Evolutionary conservation across 2,888 invertebrate species (phyloP).

Genomic region (Agrochola circellaris): DNA sequence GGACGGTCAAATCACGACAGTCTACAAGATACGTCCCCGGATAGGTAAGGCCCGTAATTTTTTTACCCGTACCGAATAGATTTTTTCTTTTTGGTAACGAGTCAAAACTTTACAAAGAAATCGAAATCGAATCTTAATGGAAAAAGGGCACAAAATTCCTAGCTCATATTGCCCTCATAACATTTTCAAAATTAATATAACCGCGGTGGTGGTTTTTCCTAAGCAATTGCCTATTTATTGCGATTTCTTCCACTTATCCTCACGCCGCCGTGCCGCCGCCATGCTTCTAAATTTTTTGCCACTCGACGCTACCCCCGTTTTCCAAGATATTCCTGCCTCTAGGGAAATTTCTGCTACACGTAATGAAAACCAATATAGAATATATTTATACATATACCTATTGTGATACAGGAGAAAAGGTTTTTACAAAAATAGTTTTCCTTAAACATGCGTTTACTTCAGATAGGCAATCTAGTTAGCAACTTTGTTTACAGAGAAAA

Average conservation of each 20-base stretch:
- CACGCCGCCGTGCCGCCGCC: background rate
- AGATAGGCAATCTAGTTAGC: background rate
- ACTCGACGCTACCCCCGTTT: constrained; percentile 29
- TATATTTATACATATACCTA: constrained; percentile 10
- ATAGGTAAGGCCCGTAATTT: background rate
- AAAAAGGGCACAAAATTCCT: background rate
- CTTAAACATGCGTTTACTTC: background rate
- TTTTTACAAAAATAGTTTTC: constrained; percentile 17
- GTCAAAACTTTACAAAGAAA: background rate
- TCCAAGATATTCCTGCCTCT: constrained; percentile 46
- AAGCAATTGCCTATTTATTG: constrained; percentile 30
- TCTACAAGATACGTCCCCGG: background rate
- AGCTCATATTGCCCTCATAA: background rate
- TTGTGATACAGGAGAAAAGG: constrained; percentile 25
- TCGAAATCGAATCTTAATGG: background rate
- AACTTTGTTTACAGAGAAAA: background rate
- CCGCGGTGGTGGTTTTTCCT: background rate
- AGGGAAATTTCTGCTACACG: constrained; percentile 57
- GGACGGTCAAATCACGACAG: background rate
- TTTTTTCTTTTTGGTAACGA: background rate
- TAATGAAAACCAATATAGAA: constrained; percentile 45
- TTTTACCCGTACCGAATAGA: background rate
- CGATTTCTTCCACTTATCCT: constrained; percentile 33
- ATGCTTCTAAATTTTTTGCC: constrained; percentile 44
- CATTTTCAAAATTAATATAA: constrained; percentile 14